Evolutionary conservation across 2,113 vertebrate species (phyloP).

Genomic region (Hucho hucho): DNA sequence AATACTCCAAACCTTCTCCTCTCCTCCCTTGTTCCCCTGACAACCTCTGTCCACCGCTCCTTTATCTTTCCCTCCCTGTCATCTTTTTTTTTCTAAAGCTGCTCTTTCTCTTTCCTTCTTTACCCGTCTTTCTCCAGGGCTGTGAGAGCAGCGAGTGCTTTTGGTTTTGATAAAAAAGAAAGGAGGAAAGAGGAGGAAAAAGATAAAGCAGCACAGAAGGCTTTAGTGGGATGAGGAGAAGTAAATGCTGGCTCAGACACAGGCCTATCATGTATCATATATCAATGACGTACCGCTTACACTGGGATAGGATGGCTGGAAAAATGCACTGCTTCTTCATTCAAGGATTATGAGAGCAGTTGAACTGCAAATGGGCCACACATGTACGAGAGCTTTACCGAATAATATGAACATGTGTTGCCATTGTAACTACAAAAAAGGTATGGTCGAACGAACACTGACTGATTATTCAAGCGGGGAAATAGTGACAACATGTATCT

Average conservation of each 20-base stretch:
- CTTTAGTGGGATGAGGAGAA: slow-evolving; percentile 50
- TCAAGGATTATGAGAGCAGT: slow-evolving; percentile 15
- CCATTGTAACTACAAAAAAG: too few species aligned
- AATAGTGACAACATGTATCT: too few species aligned
- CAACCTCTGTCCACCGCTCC: slow-evolving; percentile 45
- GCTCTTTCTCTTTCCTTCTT: slow-evolving; percentile 23
- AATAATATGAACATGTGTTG: too few species aligned
- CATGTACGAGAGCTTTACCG: too few species aligned
- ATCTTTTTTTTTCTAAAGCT: slow-evolving; percentile 6
- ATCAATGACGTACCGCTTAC: slow-evolving; percentile 60
- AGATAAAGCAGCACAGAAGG: slow-evolving; percentile 34
- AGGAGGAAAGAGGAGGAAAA: slow-evolving; percentile 13
- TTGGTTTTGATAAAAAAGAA: slow-evolving; percentile 25
- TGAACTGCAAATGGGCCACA: too few species aligned
- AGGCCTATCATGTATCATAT: neutral
- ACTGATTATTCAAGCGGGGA: too few species aligned
- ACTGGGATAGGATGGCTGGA: slow-evolving; percentile 54
- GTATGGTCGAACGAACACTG: too few species aligned
- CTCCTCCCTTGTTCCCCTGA: slow-evolving; percentile 28
- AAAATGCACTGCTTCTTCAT: slow-evolving; percentile 18
- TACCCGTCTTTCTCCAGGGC: too few species aligned
- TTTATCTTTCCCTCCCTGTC: slow-evolving; percentile 31
- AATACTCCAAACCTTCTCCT: slow-evolving; percentile 40
- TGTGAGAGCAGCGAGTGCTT: slow-evolving; percentile 37
- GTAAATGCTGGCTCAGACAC: slow-evolving; percentile 45